phyloP scores from a whole-genome alignment of 2,113 vertebrate genomes.

The Ptilorrhoa leucosticta region DNA sequence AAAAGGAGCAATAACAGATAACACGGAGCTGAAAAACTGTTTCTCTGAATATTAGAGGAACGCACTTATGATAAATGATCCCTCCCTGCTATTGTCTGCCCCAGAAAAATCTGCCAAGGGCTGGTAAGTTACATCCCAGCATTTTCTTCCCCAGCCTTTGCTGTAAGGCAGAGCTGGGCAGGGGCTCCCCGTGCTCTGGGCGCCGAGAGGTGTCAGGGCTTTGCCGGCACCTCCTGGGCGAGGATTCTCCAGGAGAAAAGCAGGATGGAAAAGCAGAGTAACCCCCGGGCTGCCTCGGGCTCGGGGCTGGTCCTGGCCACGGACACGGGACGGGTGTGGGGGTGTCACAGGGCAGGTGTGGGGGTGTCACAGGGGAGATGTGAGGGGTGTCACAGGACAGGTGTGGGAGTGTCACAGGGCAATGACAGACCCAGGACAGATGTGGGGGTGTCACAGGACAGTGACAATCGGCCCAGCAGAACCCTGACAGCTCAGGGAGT shows the following conservation, averaged over 20 bases:
- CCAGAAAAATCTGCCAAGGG: background rate
- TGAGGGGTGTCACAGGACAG: background rate
- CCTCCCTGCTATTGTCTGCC: background rate
- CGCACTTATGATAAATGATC: constrained; percentile 19
- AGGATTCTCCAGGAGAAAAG: background rate
- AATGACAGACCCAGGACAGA: too few relatives aligned
- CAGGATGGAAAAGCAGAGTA: accelerated
- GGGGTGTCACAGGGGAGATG: too few relatives aligned
- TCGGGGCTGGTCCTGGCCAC: background rate
- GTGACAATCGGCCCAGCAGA: accelerated
- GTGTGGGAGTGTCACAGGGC: too few relatives aligned
- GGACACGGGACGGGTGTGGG: accelerated
- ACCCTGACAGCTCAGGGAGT: background rate
- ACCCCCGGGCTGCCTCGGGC: background rate
- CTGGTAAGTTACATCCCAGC: background rate
- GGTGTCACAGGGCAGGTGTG: background rate
- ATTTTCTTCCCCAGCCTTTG: background rate
- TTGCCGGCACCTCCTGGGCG: background rate
- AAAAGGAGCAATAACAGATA: constrained; percentile 36
- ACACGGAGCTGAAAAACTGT: constrained; percentile 12
- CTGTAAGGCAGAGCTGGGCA: background rate
- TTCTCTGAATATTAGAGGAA: constrained; percentile 42
- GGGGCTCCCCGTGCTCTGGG: background rate
- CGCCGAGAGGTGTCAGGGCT: background rate
- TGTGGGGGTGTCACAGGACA: background rate